phyloP scores from a whole-genome alignment of 1,140 invertebrate genomes.

The Drosophila persimilis region DNA sequence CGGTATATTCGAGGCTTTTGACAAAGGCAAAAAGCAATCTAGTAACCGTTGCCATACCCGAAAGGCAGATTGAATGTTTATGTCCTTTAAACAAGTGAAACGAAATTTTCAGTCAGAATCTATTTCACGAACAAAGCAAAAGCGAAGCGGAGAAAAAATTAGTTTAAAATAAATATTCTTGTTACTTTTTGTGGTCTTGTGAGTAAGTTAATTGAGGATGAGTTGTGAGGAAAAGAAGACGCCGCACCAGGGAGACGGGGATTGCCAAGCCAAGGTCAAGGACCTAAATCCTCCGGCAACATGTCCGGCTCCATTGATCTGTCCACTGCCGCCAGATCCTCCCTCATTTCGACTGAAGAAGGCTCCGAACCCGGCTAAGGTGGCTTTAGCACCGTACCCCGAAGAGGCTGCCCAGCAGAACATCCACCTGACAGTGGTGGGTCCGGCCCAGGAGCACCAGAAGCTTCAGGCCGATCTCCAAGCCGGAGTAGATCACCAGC shows the following conservation, averaged over 20 bases:
- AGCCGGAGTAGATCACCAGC: slow-evolving; percentile 53
- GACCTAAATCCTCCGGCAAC: slow-evolving; percentile 45
- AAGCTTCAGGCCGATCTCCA: slow-evolving; percentile 43
- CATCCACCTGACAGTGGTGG: slow-evolving; percentile 24
- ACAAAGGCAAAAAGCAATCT: not conserved
- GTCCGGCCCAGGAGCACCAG: slow-evolving; percentile 34
- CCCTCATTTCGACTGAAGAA: slow-evolving; percentile 24
- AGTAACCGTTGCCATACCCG: slow-evolving; percentile 42
- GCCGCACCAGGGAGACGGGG: slow-evolving; percentile 7
- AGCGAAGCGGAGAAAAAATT: not conserved
- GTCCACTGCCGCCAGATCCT: slow-evolving; percentile 43
- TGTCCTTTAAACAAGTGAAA: slow-evolving; percentile 49
- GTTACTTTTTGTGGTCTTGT: slow-evolving; percentile 1
- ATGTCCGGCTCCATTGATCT: slow-evolving; percentile 62
- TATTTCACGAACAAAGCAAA: slow-evolving; percentile 2
- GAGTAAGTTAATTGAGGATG: slow-evolving; percentile 15
- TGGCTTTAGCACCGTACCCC: slow-evolving; percentile 39
- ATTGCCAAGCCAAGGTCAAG: slow-evolving; percentile 32
- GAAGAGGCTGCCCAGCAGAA: slow-evolving; percentile 43
- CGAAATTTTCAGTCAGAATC: slow-evolving; percentile 26
- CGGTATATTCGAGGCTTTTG: too few species aligned
- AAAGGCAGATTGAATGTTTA: slow-evolving; percentile 31
- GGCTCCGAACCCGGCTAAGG: slow-evolving; percentile 16
- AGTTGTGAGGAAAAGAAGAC: slow-evolving; percentile 49
- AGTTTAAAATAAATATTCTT: not conserved